A percentile compares a stretch with the other conserved stretches of the same genome.
These are phyloP conservation scores for Taenaris catops DNA, from an alignment of 2,888 invertebrate species.

Conservation along the genomic window DNA sequence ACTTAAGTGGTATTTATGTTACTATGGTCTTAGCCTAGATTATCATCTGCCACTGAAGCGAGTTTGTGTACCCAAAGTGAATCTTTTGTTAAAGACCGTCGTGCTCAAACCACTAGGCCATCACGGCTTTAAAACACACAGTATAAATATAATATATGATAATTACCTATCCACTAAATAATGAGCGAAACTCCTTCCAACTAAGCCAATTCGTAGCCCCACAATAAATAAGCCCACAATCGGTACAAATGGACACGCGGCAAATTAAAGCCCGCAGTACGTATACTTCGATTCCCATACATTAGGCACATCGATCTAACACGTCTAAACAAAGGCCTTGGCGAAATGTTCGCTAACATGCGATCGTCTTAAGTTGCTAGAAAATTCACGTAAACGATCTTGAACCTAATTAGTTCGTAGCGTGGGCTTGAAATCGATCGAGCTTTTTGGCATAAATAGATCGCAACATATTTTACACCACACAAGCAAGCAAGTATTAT, in stretches of 20 bases:
- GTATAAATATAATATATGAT: too few relatives aligned
- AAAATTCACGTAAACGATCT: slow-evolving; percentile 22
- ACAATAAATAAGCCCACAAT: slow-evolving; percentile 72
- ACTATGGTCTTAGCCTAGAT: too few relatives aligned
- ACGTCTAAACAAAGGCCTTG: slow-evolving; percentile 65
- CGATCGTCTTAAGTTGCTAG: slow-evolving; percentile 56
- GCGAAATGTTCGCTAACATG: slow-evolving; percentile 64
- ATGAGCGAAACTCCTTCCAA: slow-evolving; percentile 27
- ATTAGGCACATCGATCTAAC: slow-evolving; percentile 73
- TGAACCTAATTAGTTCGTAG: slow-evolving; percentile 9
- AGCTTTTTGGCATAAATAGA: too few relatives aligned
- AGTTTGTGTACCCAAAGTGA: too few relatives aligned
- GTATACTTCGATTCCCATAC: slow-evolving; percentile 66
- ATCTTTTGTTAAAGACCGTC: too few relatives aligned
- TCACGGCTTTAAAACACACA: too few relatives aligned
- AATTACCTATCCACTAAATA: too few relatives aligned
- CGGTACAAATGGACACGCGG: slow-evolving; percentile 76
- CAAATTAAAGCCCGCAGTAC: slow-evolving; percentile 63
- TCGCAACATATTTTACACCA: too few relatives aligned
- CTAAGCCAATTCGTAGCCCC: slow-evolving; percentile 47
- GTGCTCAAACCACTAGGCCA: too few relatives aligned
- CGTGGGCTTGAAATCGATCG: slow-evolving; percentile 18
- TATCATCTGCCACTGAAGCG: too few relatives aligned
- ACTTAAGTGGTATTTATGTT: too few relatives aligned
- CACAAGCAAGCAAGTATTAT: too few relatives aligned